Evolutionary conservation across 1,140 invertebrate species (phyloP).

Genomic region (Trachelipus rathkii): DNA sequence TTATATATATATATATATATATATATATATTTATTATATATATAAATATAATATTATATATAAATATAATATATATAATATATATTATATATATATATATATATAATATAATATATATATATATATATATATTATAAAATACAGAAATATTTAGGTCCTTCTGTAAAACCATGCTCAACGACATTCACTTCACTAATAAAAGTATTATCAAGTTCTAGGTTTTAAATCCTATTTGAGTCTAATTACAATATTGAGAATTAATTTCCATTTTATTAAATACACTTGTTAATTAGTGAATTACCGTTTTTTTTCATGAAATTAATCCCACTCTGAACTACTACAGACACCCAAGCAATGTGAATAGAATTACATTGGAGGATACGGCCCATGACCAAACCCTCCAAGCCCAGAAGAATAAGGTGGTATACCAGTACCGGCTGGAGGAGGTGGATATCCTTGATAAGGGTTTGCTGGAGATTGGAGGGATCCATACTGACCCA

Average conservation of each 20-base stretch:
- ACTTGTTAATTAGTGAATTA: background rate
- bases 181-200: background rate
- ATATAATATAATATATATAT: background rate
- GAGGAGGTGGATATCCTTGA: conserved; percentile 23
- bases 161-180: background rate
- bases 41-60: background rate
- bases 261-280: too few relatives aligned
- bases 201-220: too few relatives aligned
- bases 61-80: background rate
- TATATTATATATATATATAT: background rate
- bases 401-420: conserved; percentile 27
- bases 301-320: background rate
- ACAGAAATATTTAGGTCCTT: too few relatives aligned
- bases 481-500: conserved; percentile 22
- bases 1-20: background rate
- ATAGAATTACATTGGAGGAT: conserved; percentile 28
- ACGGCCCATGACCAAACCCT: conserved; percentile 27
- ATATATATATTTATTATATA: background rate
- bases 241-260: too few relatives aligned
- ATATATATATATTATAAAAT: background rate
- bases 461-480: conserved; percentile 26
- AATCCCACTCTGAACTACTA: background rate
- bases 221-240: too few relatives aligned
- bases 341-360: background rate
- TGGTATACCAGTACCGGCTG: conserved; percentile 21